Evolutionary conservation across 1,140 invertebrate species (phyloP), one percentile per base, ranked within the genome.

Genomic region (Rhopalosiphum maidis): DNA sequence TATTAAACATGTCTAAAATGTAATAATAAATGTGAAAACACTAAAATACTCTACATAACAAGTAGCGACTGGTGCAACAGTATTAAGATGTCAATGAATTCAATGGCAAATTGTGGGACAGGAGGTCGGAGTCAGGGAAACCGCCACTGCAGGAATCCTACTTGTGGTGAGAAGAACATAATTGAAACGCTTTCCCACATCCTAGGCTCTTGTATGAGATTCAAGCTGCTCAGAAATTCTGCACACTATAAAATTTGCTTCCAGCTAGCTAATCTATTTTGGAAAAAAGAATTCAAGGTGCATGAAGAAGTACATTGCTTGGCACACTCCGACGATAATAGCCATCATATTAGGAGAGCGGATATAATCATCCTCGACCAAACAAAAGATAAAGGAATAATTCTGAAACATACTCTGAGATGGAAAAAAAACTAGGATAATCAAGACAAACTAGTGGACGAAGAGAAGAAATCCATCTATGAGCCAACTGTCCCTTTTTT

Each of bases 151-250:
- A 86, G 8, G 41, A 43, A 86, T 86, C 83, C 18, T 43, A 25
- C 21, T 43, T 86, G 83, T 25, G 83, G 83, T 86, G 83, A 86
- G 37, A 86, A 86, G 18, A 86, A 86, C 83, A 86, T 30, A 86
- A 41, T 86, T 22, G 37, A 46, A 86, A 51, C 48, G 48, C 48
- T 51, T 51, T 51, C 48, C 48, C 48, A 51, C 11, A 51, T 51
- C 48, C 48, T 1, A 18, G 48, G 48, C 48, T 51, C 48, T 51
- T 51, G 48, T 51, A 9, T 11, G 48, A 51, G 48, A 51, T 51
- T 4, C 43, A 2, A 51, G 48, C 48, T 11, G 48, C 51, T 54
- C 51, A 54, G 51, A 54, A 54, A 54, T 22, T 21, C 51, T 22
- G 51, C 21, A 54, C 51, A 54, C 51, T 2, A 83, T 54, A 22